phyloP scores from a whole-genome alignment of 2,797 vertebrate species.

The Onychomys arenicola region DNA sequence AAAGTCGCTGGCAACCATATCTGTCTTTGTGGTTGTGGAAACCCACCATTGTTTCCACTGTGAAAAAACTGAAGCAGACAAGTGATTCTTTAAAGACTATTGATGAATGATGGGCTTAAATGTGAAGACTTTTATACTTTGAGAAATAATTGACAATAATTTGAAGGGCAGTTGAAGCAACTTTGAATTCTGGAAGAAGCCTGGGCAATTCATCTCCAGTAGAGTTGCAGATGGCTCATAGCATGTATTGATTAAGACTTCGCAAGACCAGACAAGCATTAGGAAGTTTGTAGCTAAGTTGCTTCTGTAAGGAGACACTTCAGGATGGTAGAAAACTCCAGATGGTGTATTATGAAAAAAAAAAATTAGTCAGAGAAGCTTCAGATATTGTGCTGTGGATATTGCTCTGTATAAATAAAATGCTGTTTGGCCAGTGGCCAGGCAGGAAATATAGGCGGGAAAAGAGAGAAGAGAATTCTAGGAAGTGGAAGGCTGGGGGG shows the following conservation, averaged over 20 bases:
- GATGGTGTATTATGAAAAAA: slow-evolving; percentile 23
- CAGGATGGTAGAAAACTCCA: slow-evolving; percentile 39
- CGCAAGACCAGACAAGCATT: slow-evolving; percentile 24
- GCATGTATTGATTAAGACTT: slow-evolving; percentile 70
- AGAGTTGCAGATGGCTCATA: slow-evolving; percentile 52
- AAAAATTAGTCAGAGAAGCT: neutral
- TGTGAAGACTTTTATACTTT: slow-evolving; percentile 22
- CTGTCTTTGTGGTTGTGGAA: neutral
- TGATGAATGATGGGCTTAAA: slow-evolving; percentile 36
- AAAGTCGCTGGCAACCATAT: neutral
- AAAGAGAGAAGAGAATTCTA: too few species aligned
- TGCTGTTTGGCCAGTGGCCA: too few species aligned
- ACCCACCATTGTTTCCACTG: neutral
- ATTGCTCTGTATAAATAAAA: too few species aligned
- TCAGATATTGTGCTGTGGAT: neutral
- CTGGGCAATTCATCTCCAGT: slow-evolving; percentile 43
- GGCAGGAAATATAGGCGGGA: too few species aligned
- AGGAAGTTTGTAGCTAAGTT: slow-evolving; percentile 28
- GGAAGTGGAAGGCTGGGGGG: too few species aligned
- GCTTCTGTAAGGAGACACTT: slow-evolving; percentile 20
- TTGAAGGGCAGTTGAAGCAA: slow-evolving; percentile 22
- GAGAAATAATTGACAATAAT: slow-evolving; percentile 39
- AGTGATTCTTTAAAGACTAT: neutral
- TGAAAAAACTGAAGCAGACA: neutral
- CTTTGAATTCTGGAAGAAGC: slow-evolving; percentile 49